Percentiles rank a stretch among this genome's conserved stretches.
These are phyloP conservation scores for Muscicapa adusta DNA, from an alignment of 2,113 vertebrate species.

Conservation along the genomic window DNA sequence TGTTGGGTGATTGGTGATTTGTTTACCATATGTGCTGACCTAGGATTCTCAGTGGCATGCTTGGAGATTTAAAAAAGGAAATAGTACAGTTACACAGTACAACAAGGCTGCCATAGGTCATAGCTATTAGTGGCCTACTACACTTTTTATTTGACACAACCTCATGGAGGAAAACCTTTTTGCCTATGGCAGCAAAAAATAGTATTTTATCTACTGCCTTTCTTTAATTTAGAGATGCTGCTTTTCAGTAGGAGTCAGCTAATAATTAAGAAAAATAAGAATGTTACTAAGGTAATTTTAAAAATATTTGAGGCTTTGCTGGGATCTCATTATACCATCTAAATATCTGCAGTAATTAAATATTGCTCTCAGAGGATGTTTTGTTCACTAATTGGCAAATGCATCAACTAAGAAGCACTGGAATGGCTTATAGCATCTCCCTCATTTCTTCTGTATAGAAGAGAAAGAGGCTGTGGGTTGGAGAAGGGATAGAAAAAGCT, in stretches of 20 bases:
- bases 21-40: constrained; percentile 20
- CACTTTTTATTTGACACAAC: constrained; percentile 46
- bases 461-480: background rate
- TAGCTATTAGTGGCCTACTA: constrained; percentile 47
- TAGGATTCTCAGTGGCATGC: background rate
- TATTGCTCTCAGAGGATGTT: constrained; percentile 47
- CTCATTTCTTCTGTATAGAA: background rate
- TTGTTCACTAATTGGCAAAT: constrained; percentile 62
- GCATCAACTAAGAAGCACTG: background rate
- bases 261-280: constrained; percentile 29
- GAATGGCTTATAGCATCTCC: background rate
- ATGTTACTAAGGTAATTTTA: constrained; percentile 19
- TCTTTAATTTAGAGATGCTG: constrained; percentile 51
- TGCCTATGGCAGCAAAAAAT: constrained; percentile 57
- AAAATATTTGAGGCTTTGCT: constrained; percentile 51
- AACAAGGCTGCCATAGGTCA: constrained; percentile 54
- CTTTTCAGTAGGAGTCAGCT: constrained; percentile 22
- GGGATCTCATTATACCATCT: constrained; percentile 57
- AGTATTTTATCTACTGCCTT: constrained; percentile 25
- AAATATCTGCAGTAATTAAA: constrained; percentile 68
- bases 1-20: constrained; percentile 16
- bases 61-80: constrained; percentile 21
- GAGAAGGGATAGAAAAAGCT: background rate
- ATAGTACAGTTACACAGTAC: constrained; percentile 45
- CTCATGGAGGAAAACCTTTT: constrained; percentile 26